Evolutionary conservation across 2,113 vertebrate species (phyloP).

Genomic region (Henicopernis longicauda): DNA sequence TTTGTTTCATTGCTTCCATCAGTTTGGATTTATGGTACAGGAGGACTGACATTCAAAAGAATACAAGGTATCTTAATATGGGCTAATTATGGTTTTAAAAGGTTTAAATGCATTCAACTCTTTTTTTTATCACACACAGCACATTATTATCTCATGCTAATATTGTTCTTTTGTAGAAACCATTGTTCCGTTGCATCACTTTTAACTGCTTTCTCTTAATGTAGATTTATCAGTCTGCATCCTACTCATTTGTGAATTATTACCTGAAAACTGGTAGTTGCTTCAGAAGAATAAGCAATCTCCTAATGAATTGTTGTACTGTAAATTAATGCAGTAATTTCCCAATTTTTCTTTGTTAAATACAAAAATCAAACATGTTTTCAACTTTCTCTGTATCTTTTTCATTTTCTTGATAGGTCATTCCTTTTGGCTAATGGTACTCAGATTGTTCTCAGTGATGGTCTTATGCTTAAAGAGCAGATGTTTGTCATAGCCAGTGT

Average conservation of each 20-base stretch:
- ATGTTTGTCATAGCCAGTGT: not conserved
- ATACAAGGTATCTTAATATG: not conserved
- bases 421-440: not conserved
- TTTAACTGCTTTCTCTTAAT: not conserved
- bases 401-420: not conserved
- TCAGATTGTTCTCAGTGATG: not conserved
- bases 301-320: not conserved
- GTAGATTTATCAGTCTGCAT: not conserved
- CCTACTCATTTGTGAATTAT: not conserved
- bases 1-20: not conserved
- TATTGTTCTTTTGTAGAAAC: not conserved
- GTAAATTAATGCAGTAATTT: not conserved
- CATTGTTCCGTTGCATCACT: not conserved
- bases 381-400: not conserved
- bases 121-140: not conserved
- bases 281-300: not conserved
- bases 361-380: not conserved
- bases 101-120: not conserved
- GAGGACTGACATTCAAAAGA: not conserved
- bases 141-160: not conserved
- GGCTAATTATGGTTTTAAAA: not conserved
- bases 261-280: not conserved
- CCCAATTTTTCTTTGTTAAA: not conserved
- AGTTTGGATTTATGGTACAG: not conserved
- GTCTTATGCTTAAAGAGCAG: not conserved